A percentile compares a stretch with the other conserved stretches of the same genome.
Evolutionary conservation across 2,888 invertebrate species (phyloP).

Genomic region (Tethea ocularis): DNA sequence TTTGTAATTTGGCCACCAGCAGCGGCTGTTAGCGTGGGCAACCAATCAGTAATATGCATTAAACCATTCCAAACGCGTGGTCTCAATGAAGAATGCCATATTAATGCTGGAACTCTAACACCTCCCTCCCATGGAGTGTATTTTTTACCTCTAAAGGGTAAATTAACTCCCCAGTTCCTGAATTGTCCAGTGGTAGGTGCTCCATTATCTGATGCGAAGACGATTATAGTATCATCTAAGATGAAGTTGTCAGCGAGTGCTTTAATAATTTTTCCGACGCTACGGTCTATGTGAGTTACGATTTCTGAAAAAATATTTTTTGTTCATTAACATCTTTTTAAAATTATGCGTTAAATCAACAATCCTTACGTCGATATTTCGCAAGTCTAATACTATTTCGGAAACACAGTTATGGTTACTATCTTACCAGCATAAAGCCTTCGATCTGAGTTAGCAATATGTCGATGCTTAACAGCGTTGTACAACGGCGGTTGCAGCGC

Average conservation of each 20-base stretch:
- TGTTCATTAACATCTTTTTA: too few relatives aligned
- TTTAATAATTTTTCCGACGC: conserved; percentile 89
- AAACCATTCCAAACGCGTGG: conserved; percentile 85
- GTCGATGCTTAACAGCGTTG: conserved; percentile 85
- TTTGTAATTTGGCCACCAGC: conserved; percentile 58
- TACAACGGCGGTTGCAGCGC: conserved; percentile 89
- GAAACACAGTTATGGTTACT: not conserved
- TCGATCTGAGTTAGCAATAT: conserved; percentile 88
- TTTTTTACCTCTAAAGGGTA: conserved; percentile 92
- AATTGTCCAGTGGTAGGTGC: conserved; percentile 90
- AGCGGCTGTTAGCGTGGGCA: conserved; percentile 87
- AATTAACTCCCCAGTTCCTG: conserved; percentile 90
- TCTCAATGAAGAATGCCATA: conserved; percentile 86
- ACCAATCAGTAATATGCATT: conserved; percentile 92
- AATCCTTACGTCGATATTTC: too few relatives aligned
- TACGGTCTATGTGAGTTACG: conserved; percentile 91
- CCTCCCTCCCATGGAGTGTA: conserved; percentile 94
- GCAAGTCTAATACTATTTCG: too few relatives aligned
- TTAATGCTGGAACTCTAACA: conserved; percentile 88
- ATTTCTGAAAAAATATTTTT: conserved; percentile 77
- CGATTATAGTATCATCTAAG: conserved; percentile 91
- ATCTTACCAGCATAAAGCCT: conserved; percentile 88
- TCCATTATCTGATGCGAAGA: conserved; percentile 96
- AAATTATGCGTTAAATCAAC: too few relatives aligned
- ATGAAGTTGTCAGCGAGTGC: conserved; percentile 87